phyloP scores from a whole-genome alignment of 1,140 invertebrate genomes.

The Paralvinella palmiformis region DNA sequence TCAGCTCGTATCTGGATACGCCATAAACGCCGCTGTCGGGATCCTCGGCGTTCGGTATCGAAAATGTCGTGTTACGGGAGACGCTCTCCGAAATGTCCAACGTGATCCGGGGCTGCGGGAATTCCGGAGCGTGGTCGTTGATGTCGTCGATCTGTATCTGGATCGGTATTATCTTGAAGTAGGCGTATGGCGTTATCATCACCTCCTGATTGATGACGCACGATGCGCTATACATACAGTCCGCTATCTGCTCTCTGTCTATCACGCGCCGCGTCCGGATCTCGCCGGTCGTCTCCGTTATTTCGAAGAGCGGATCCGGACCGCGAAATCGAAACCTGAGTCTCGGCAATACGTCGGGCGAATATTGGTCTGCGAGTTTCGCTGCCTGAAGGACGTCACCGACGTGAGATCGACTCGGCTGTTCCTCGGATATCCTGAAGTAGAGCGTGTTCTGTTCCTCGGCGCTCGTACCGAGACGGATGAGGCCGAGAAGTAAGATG shows the following conservation, averaged over 20 bases:
- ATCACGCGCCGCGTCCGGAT: slow-evolving; percentile 11
- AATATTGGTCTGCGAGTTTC: neutral
- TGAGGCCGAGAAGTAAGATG: too few species aligned
- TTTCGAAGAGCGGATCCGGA: slow-evolving; percentile 7
- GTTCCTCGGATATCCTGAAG: too few species aligned
- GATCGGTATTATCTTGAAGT: slow-evolving; percentile 13
- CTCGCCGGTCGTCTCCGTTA: slow-evolving; percentile 12
- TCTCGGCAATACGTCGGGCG: neutral
- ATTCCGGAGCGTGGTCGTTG: slow-evolving; percentile 19
- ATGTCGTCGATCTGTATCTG: slow-evolving; percentile 16
- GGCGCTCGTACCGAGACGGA: too few species aligned
- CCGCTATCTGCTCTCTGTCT: slow-evolving; percentile 15
- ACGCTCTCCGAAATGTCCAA: slow-evolving; percentile 15
- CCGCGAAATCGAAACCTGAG: neutral
- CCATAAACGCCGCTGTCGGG: slow-evolving; percentile 3
- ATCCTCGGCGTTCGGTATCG: slow-evolving; percentile 16
- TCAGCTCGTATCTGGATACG: slow-evolving; percentile 11
- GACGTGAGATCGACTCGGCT: too few species aligned
- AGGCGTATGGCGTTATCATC: neutral
- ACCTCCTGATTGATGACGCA: slow-evolving; percentile 17
- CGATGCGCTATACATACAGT: slow-evolving; percentile 3
- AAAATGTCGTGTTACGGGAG: neutral
- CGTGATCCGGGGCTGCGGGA: slow-evolving; percentile 5
- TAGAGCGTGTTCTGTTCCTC: too few species aligned
- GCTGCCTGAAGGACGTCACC: neutral